Conservation (phyloP, 92 coral and sea anemone genomes). For the Isaurus tuberculatus region DNA sequence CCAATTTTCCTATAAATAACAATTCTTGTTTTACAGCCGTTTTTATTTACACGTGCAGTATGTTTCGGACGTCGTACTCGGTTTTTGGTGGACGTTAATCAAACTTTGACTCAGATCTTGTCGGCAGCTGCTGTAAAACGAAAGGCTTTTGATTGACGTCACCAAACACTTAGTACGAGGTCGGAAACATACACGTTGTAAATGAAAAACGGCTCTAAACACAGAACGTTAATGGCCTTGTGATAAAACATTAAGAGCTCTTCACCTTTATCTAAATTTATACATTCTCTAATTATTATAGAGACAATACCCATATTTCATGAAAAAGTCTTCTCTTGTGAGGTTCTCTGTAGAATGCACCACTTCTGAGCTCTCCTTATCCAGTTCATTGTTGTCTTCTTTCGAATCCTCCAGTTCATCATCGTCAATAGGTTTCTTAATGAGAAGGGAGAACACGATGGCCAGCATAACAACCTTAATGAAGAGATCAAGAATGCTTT, state of each 20-base stretch:
- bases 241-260: neutral
- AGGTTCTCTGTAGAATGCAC: slow-evolving; percentile 26
- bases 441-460: slow-evolving; percentile 80
- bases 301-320: slow-evolving; percentile 24
- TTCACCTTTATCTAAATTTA: neutral
- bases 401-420: slow-evolving; percentile 58
- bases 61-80: too few relatives aligned
- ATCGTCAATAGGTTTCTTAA: slow-evolving; percentile 79
- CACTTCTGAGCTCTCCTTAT: slow-evolving; percentile 21
- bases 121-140: too few relatives aligned
- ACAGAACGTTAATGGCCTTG: too few relatives aligned
- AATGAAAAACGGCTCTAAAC: too few relatives aligned
- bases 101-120: too few relatives aligned
- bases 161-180: too few relatives aligned
- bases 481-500: neutral
- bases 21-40: too few relatives aligned
- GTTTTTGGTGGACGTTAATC: too few relatives aligned
- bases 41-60: too few relatives aligned
- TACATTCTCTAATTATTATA: neutral
- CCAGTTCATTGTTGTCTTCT: slow-evolving; percentile 44
- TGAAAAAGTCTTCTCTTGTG: slow-evolving; percentile 16
- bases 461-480: slow-evolving; percentile 69
- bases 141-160: too few relatives aligned
- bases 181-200: too few relatives aligned
- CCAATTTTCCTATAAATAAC: too few relatives aligned